A percentile compares a stretch with the other conserved stretches of the same genome.
phyloP scores from a whole-genome alignment of 2,113 vertebrate genomes.

The Rhombomys opimus region DNA sequence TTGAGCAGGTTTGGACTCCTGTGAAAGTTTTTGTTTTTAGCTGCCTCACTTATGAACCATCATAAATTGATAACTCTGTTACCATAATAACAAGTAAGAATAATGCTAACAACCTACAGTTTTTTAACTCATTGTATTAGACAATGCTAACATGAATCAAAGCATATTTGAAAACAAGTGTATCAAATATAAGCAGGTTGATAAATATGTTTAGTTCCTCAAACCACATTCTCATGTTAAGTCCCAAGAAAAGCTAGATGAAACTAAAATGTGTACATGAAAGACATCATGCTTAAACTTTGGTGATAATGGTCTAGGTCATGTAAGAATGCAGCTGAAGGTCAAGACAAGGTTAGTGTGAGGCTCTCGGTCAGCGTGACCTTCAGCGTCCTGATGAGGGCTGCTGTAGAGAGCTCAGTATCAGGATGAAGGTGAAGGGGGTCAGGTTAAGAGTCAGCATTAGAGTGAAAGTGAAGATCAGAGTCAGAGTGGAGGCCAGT shows the following conservation, averaged over 20 bases:
- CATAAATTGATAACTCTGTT: not conserved
- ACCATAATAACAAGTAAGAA: not conserved
- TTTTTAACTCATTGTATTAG: not conserved
- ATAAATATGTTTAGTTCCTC: not conserved
- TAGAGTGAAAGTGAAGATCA: not conserved
- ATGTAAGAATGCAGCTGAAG: not conserved
- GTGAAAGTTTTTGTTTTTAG: not conserved
- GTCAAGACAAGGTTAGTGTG: not conserved
- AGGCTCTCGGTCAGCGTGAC: not conserved
- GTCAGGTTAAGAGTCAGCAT: not conserved
- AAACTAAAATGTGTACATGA: not conserved
- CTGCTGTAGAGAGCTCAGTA: not conserved
- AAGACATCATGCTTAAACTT: not conserved
- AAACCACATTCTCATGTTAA: not conserved
- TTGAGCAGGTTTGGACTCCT: not conserved
- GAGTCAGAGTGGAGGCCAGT: not conserved
- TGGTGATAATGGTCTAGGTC: not conserved
- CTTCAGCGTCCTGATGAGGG: not conserved
- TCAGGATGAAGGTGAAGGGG: not conserved
- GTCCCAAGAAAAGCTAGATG: not conserved
- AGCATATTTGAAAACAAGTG: not conserved
- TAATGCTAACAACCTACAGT: not conserved
- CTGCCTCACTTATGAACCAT: not conserved
- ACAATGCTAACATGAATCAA: not conserved
- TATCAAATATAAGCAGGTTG: not conserved